phyloP scores from a whole-genome alignment of 1,140 invertebrate species.

The Dreissena rostriformis region DNA sequence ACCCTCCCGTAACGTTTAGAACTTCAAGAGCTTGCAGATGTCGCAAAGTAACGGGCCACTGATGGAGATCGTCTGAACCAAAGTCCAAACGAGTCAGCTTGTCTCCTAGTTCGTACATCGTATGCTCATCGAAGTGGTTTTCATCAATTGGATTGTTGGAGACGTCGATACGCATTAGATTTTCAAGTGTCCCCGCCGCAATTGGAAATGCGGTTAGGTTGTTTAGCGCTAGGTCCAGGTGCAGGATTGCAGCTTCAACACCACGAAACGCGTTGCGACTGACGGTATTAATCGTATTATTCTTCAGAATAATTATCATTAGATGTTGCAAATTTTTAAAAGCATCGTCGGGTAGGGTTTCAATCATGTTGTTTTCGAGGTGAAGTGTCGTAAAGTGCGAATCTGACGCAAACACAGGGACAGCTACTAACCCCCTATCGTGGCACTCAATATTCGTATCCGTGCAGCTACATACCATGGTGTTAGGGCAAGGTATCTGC shows the following conservation, averaged over 20 bases:
- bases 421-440: constrained; percentile 4
- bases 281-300: constrained; percentile 33
- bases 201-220: constrained; percentile 2
- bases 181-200: constrained; percentile 19
- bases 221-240: constrained; percentile 18
- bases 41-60: constrained; percentile 36
- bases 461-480: constrained; percentile 17
- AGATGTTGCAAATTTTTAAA: constrained; percentile 23
- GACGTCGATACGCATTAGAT: constrained; percentile 10
- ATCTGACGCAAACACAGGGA: constrained; percentile 12
- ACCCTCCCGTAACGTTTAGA: constrained; percentile 29
- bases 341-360: constrained; percentile 10
- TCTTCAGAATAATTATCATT: neutral
- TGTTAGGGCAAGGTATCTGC: constrained; percentile 5
- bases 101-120: constrained; percentile 43
- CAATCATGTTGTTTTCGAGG: constrained; percentile 33
- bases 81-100: constrained; percentile 30
- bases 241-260: constrained; percentile 1
- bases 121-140: constrained; percentile 32
- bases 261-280: constrained; percentile 21
- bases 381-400: neutral
- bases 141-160: constrained; percentile 35
- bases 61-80: neutral
- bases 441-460: constrained; percentile 26
- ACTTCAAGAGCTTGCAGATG: constrained; percentile 37